Evolutionary conservation across 1,140 invertebrate genomes (phyloP).

Genomic region (Zaprionus inermis): DNA sequence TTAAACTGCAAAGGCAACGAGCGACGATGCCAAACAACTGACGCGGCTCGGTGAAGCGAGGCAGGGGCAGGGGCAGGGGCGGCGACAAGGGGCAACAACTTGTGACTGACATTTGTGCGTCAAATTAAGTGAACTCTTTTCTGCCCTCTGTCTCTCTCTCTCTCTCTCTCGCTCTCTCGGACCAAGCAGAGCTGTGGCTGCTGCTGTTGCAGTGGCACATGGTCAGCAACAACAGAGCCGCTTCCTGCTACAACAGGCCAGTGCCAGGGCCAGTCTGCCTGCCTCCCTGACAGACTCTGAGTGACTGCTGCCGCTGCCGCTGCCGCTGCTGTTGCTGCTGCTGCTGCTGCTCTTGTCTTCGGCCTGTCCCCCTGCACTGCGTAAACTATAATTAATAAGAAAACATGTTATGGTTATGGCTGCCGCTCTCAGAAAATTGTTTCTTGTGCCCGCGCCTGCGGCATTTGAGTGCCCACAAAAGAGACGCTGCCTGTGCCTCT

Average conservation of each 20-base stretch:
- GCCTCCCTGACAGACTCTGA: constrained; percentile 39
- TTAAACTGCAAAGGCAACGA: constrained; percentile 70
- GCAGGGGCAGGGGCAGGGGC: not conserved
- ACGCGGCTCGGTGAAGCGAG: constrained; percentile 1
- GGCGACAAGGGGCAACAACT: constrained; percentile 40
- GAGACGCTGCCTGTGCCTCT: constrained; percentile 14
- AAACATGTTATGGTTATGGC: constrained; percentile 82
- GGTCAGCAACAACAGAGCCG: constrained; percentile 53
- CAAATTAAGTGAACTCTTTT: constrained; percentile 82
- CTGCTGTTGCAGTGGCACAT: constrained; percentile 58
- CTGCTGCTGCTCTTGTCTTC: constrained; percentile 64
- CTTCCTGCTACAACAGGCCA: constrained; percentile 48
- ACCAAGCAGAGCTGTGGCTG: not conserved
- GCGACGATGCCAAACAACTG: constrained; percentile 26
- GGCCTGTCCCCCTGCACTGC: constrained; percentile 78
- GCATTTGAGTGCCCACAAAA: constrained; percentile 61
- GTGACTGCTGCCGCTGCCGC: constrained; percentile 43
- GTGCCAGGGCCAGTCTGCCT: constrained; percentile 48
- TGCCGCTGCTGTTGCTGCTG: constrained; percentile 42
- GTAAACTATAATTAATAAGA: constrained; percentile 83
- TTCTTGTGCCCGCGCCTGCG: constrained; percentile 73
- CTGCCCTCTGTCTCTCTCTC: no score
- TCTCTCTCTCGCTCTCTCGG: no score
- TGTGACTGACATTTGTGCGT: constrained; percentile 81
- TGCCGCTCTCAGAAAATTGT: constrained; percentile 69